Percentiles rank a stretch among this genome's conserved stretches.
phyloP scores from a whole-genome alignment of 2,797 vertebrate genomes.

The Acipenser transmontanus region DNA sequence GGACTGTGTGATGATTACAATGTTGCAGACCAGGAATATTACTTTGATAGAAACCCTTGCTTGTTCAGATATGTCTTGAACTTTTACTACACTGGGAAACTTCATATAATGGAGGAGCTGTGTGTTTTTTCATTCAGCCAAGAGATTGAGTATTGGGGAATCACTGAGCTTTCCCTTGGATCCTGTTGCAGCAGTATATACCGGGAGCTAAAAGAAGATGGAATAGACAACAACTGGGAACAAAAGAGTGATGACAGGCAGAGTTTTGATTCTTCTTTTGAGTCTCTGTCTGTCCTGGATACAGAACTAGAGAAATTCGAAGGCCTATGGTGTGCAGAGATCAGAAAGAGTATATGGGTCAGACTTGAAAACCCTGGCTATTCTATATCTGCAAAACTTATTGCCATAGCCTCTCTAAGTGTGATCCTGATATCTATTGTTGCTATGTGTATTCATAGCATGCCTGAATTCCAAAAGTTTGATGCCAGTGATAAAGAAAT shows the following conservation, averaged over 20 bases:
- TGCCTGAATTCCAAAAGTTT: conserved; percentile 83
- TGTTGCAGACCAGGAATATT: conserved; percentile 80
- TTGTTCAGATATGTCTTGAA: conserved; percentile 89
- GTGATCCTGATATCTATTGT: conserved; percentile 87
- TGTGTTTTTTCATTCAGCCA: conserved; percentile 95
- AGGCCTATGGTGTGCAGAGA: conserved; percentile 70
- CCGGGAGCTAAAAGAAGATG: conserved; percentile 86
- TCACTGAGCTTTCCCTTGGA: conserved; percentile 83
- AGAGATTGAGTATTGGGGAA: conserved; percentile 98
- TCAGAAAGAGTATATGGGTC: conserved; percentile 85
- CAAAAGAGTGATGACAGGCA: conserved; percentile 71
- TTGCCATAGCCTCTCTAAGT: conserved; percentile 81
- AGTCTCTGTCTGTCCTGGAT: conserved; percentile 83
- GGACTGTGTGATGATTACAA: conserved; percentile 94
- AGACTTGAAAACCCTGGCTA: conserved; percentile 87
- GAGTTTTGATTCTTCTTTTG: conserved; percentile 78
- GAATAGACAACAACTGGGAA: conserved; percentile 79
- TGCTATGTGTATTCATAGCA: conserved; percentile 96
- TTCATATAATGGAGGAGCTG: conserved; percentile 93
- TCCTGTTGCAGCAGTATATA: conserved; percentile 84
- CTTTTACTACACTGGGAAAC: conserved; percentile 89
- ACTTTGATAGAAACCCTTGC: conserved; percentile 89
- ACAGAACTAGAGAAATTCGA: conserved; percentile 88
- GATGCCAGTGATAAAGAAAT: conserved; percentile 72
- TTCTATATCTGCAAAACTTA: conserved; percentile 81